phyloP scores from a whole-genome alignment of 1,140 invertebrate species.

The Colletes gigas region DNA sequence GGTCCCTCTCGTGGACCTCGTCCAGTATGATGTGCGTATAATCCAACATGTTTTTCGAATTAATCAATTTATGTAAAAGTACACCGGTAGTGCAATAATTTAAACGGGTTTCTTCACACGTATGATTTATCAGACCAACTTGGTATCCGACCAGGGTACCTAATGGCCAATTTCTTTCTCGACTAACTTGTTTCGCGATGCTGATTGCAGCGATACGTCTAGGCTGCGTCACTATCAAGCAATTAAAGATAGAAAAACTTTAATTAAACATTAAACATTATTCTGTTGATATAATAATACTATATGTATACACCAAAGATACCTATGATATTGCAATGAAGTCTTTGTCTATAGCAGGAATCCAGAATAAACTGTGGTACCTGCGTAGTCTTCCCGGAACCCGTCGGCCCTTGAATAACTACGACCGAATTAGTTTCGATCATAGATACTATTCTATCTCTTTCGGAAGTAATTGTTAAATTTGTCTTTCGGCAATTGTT shows the following conservation, averaged over 20 bases:
- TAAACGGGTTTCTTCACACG: constrained; percentile 88
- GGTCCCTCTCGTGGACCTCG: constrained; percentile 97
- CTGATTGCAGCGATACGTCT: constrained; percentile 92
- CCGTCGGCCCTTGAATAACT: constrained; percentile 94
- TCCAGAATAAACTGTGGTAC: constrained; percentile 95
- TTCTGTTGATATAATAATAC: too few species aligned
- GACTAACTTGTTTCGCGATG: constrained; percentile 88
- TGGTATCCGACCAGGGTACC: constrained; percentile 93
- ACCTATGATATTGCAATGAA: constrained; percentile 89
- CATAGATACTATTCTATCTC: constrained; percentile 83
- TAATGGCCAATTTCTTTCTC: constrained; percentile 89
- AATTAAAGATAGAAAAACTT: background rate
- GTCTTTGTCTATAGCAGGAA: constrained; percentile 82
- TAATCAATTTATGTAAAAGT: constrained; percentile 88
- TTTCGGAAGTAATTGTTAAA: constrained; percentile 60
- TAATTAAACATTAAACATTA: too few species aligned
- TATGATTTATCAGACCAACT: constrained; percentile 84
- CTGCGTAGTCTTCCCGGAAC: constrained; percentile 91
- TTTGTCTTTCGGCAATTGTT: constrained; percentile 56
- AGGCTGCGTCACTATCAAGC: constrained; percentile 89
- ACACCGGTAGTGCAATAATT: constrained; percentile 94
- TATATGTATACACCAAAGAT: background rate
- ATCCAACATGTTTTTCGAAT: constrained; percentile 81
- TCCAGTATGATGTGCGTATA: constrained; percentile 96
- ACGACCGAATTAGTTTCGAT: constrained; percentile 86